Base-by-base conservation (phyloP, 2,888 invertebrate species). In the Drosophila birchii region DNA sequence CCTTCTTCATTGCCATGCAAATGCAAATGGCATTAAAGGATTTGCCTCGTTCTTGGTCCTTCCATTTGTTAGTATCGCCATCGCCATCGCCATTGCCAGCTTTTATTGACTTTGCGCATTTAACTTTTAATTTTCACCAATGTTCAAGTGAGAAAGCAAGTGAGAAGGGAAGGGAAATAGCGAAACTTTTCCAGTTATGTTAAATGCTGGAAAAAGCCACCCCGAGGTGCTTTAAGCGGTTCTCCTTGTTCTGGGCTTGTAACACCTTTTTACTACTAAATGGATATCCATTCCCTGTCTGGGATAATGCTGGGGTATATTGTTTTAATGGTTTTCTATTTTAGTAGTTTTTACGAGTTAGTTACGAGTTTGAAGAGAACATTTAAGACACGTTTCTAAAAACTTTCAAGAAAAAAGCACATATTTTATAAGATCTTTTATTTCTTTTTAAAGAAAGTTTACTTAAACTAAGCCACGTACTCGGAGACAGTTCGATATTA, bases 61-160 rank as follows among this genome's bases (percentile, higher is more conserved):
- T 78, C 81, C 75, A 74, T 81, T 80, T 66, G 68, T 80, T 72
- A 75, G 81, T 81, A 60, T 61, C 47, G 39, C 41, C 77, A 84
- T 84, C 78, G 76, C 64, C 51, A 47, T 39, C 34, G 62, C 57
- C 75, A 84, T 84, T 72, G 73, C 63, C 47, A 47, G 76, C 74
- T 80, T 85, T 85, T 85, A 85, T 86, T 85, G 85, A 85, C 85
- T 85, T 78, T 76, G 71, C 75, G 78, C 81, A 73, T 87, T 86
- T 82, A 86, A 86, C 86, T 86, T 86, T 87, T 87, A 82, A 85
- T 87, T 86, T 88, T 75, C 71, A 60, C 62, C 72, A 61, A 58
- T 53, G 69, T 64, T 45, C 57, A 58, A 60, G 78, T 68, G 54
- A 5, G 8, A n/a, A n/a, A n/a, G 11, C 16, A 1, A 9, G 23